A percentile compares a stretch with the other conserved stretches of the same genome.
phyloP scores from a whole-genome alignment of 2,888 invertebrate species.

The Mesoligia furuncula region DNA sequence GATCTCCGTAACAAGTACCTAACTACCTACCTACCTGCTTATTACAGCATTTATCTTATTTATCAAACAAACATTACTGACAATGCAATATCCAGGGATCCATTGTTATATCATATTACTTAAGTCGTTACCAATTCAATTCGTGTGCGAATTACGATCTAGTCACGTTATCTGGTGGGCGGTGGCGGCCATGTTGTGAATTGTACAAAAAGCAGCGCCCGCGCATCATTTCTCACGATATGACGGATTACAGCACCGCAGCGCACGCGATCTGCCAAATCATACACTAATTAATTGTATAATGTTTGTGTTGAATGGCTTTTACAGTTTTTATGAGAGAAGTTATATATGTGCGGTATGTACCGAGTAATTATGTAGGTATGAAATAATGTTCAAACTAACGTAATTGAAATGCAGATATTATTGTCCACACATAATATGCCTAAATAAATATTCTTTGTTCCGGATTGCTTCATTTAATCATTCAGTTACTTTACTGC shows the following conservation, averaged over 20 bases:
- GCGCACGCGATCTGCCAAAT: constrained; percentile 67
- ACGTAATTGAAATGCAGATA: not conserved
- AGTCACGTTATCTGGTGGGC: constrained; percentile 53
- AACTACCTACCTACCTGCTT: constrained; percentile 19
- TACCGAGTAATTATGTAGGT: not conserved
- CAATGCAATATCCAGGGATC: constrained; percentile 52
- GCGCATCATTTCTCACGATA: constrained; percentile 69
- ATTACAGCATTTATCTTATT: constrained; percentile 54
- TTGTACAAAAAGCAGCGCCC: constrained; percentile 33
- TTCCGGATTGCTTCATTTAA: not conserved
- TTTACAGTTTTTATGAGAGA: constrained; percentile 33
- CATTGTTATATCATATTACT: constrained; percentile 67
- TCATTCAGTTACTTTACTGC: not conserved
- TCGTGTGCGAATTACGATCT: constrained; percentile 62
- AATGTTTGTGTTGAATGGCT: constrained; percentile 44
- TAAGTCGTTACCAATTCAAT: constrained; percentile 65
- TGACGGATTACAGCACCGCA: constrained; percentile 54
- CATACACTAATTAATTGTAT: constrained; percentile 65
- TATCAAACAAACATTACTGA: constrained; percentile 53
- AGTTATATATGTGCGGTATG: constrained; percentile 9
- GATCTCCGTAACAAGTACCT: constrained; percentile 19
- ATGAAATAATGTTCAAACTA: not conserved
- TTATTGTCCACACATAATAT: not conserved
- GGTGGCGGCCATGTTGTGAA: constrained; percentile 49
- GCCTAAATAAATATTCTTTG: not conserved